Base-by-base conservation (phyloP, 2,797 vertebrate genomes). In the Neomorphus geoffroyi region DNA sequence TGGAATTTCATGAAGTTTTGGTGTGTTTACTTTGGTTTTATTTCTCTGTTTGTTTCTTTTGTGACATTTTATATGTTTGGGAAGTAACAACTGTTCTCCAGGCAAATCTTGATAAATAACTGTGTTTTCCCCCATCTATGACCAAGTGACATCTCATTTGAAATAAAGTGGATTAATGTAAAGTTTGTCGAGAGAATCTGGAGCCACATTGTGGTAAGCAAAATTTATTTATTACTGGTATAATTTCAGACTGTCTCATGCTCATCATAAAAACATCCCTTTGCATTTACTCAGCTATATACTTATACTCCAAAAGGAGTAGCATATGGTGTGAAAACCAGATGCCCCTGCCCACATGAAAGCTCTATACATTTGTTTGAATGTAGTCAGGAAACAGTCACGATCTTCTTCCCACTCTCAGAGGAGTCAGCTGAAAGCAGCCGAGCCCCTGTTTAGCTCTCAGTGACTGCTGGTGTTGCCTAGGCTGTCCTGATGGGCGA, bases 331-430 rank as follows among this genome's bases (percentile, higher is more conserved):
- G 41, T 2, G 43, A 96, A 91, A 96, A 93, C 86, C 93, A 97
- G 95, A 93, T 94, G 92, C 93, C 96, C 92, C 95, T 85, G 88
- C 95, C 96, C 92, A 96, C 95, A 82, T 92, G 69, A 93, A 93
- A 96, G 72, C 92, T 94, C 96, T 94, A 95, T 96, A 96, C 83
- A 41, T 96, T 96, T 96, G 90, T 90, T 94, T 95, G 71, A 94
- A 69, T 94, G 90, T 78, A 96, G 92, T 96, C 95, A 94, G 88
- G 95, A 97, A 97, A 87, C 90, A 97, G 96, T 96, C 96, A 94
- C 84, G 93, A 97, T 96, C 96, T 94, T 90, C 94, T 91, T 96
- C 95, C 96, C 90, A 94, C 96, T 93, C 92, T 67, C 71, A 22
- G 46, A 94, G 50, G 88, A 96, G 94, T 92, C 93, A 96, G 92